A percentile compares a stretch with the other conserved stretches of the same genome.
phyloP scores from a whole-genome alignment of 2,797 vertebrate species.

The Serranus cabrilla region DNA sequence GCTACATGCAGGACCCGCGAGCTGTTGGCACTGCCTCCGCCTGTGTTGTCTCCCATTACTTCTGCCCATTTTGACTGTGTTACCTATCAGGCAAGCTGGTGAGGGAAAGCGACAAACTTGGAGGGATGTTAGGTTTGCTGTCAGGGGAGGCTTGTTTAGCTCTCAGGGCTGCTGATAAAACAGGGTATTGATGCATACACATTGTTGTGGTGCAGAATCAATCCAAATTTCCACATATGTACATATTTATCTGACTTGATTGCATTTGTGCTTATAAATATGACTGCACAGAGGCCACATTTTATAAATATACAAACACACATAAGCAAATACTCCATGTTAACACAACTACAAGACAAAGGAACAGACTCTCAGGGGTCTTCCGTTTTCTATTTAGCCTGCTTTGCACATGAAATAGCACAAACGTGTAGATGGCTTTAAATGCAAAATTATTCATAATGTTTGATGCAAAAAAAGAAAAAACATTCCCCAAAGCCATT shows the following conservation, averaged over 20 bases:
- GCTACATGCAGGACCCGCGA: constrained; percentile 69
- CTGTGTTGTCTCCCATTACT: constrained; percentile 78
- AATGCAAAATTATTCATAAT: constrained; percentile 70
- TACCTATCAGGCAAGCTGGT: constrained; percentile 76
- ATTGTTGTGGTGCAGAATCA: constrained; percentile 21
- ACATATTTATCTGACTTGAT: constrained; percentile 29
- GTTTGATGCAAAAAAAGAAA: constrained; percentile 36
- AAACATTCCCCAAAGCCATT: constrained; percentile 28
- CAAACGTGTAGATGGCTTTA: constrained; percentile 19
- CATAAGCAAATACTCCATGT: constrained; percentile 15
- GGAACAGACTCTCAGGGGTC: constrained; percentile 12
- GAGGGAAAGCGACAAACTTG: constrained; percentile 68
- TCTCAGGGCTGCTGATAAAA: constrained; percentile 50
- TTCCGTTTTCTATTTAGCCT: constrained; percentile 39
- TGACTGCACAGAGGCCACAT: neutral
- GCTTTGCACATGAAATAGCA: constrained; percentile 43
- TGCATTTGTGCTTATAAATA: constrained; percentile 9
- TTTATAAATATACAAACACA: constrained; percentile 12
- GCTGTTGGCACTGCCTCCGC: constrained; percentile 78
- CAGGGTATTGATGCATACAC: constrained; percentile 19
- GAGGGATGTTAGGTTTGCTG: constrained; percentile 53
- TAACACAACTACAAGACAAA: constrained; percentile 34
- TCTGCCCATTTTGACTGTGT: constrained; percentile 76
- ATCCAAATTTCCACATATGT: constrained; percentile 8
- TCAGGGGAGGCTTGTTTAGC: constrained; percentile 59